A percentile compares a stretch with the other conserved stretches of the same genome.
Conservation (phyloP, 2,797 vertebrate species). For the Hydrolagus colliei region DNA sequence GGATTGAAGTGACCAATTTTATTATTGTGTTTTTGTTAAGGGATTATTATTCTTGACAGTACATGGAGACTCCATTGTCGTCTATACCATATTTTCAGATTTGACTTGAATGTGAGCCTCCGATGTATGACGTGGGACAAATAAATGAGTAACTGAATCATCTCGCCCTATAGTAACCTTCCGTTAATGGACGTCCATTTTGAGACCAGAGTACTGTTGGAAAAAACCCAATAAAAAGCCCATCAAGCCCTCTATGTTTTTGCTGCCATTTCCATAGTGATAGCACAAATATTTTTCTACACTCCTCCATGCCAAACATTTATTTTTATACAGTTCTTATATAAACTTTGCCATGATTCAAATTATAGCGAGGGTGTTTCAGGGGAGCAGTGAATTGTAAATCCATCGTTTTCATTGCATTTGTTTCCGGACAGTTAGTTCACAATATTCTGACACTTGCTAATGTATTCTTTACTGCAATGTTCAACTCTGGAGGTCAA, state of each 20-base stretch:
- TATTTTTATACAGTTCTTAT: conserved; percentile 29
- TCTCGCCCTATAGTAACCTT: too few relatives aligned
- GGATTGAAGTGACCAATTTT: too few relatives aligned
- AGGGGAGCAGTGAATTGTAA: background rate
- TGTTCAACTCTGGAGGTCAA: background rate
- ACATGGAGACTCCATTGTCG: too few relatives aligned
- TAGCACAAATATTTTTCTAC: conserved; percentile 21
- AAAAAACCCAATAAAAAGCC: background rate
- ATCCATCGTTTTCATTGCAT: background rate
- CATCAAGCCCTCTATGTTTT: background rate
- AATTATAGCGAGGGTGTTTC: background rate
- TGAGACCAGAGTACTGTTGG: background rate
- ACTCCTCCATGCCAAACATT: background rate
- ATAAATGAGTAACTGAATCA: too few relatives aligned
- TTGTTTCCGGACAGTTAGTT: conserved; percentile 14
- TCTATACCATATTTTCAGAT: too few relatives aligned
- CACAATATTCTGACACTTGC: background rate
- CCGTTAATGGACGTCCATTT: too few relatives aligned
- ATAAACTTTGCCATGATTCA: background rate
- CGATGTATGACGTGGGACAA: too few relatives aligned
- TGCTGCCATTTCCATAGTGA: conserved; percentile 18
- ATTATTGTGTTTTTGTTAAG: too few relatives aligned
- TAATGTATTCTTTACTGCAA: background rate
- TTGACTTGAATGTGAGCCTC: too few relatives aligned
- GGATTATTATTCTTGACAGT: too few relatives aligned